Evolutionary conservation across 92 coral and sea anemone species (phyloP).

Genomic region (Bergia puertoricense): DNA sequence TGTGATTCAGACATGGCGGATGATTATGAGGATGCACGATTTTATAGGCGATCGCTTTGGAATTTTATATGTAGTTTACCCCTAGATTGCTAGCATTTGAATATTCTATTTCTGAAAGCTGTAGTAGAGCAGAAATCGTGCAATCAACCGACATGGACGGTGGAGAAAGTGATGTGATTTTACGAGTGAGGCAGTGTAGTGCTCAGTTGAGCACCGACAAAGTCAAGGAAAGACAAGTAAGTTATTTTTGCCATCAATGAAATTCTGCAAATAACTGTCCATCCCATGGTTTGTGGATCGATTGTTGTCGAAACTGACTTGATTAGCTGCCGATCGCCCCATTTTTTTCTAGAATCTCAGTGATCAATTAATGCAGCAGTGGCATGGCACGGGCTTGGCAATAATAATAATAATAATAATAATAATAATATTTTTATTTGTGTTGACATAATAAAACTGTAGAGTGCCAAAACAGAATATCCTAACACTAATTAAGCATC

Average conservation of each 20-base stretch:
- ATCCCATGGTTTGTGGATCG: neutral
- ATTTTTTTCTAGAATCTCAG: too few species aligned
- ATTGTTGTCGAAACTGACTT: neutral
- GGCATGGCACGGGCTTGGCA: too few species aligned
- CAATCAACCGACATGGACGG: neutral
- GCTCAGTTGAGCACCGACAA: constrained; percentile 11
- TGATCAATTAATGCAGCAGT: too few species aligned
- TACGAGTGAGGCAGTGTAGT: constrained; percentile 3
- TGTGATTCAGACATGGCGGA: neutral
- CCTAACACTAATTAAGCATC: too few species aligned
- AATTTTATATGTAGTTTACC: neutral
- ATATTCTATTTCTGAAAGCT: neutral
- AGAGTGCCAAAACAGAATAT: too few species aligned
- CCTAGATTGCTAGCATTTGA: neutral
- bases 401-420: too few species aligned
- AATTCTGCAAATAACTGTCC: neutral
- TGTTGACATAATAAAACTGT: too few species aligned
- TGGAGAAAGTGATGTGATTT: neutral
- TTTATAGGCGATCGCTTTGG: neutral
- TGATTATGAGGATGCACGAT: neutral
- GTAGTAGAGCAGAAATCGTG: neutral
- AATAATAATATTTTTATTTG: too few species aligned
- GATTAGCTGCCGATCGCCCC: neutral
- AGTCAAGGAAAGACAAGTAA: constrained; percentile 26
- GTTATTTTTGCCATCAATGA: neutral